Evolutionary conservation across 2,888 invertebrate genomes (phyloP), one percentile per base, ranked within the genome.

Genomic region (Amiota minor): DNA sequence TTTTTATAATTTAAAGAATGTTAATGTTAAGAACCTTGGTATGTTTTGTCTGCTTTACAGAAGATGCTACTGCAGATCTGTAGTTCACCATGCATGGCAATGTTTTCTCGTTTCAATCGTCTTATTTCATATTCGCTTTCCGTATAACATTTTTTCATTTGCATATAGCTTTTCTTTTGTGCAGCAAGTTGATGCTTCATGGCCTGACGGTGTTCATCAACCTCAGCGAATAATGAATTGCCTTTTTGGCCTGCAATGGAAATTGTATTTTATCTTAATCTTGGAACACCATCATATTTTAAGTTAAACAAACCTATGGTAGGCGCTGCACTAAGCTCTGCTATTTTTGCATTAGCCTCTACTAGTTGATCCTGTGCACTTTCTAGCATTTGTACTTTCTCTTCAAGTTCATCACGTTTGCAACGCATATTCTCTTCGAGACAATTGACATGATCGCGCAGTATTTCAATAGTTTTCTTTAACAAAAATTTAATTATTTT

Each of bases 141-240:
- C 50, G 85, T 82, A 53, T 78, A 89, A n/a, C 81, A 77, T 77
- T 88, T 89, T 65, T 89, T 89, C 90, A 90, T 90, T 56, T 89
- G 90, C 62, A 91, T 82, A 79, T 92, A 93, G 35, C 91, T 91
- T 81, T 92, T 92, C 81, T 93, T 93, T 90, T 93, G 92, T 72
- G 91, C 90, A 61, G 91, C 90, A 3, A 93, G 87, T 75, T 91
- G 89, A 74, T 92, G 91, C 12, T 91, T 92, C 92, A 93, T 92
- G 78, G 91, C 92, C 80, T 93, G 93, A 35, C 93, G 90, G 79
- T 93, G 93, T 81, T 93, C 93, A 78, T 93, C 93, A 0, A 93
- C 93, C 85, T 93, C 93, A 72, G 93, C 93, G 88, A 93, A 93
- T 79, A 93, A 88, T 0, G 93, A 93, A 80, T 93, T 93, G 0